A percentile compares a stretch with the other conserved stretches of the same genome.
These are phyloP conservation scores for Apostichopus leukothele DNA, from an alignment of 53 echinoderm and acorn worm genomes.

Conservation along the genomic window DNA sequence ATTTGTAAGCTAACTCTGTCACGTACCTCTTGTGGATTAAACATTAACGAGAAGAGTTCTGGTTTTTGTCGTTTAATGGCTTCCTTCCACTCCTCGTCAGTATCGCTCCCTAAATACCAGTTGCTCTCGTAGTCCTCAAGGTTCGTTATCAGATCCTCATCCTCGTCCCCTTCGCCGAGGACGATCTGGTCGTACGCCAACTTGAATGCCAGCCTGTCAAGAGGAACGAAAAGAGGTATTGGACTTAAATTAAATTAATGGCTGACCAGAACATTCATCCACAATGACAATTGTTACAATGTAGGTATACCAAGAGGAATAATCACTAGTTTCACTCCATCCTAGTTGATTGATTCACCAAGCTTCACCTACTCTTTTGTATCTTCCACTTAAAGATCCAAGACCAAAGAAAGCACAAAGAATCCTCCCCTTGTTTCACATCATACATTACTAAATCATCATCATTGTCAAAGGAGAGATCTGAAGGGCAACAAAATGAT, in stretches of 20 bases:
- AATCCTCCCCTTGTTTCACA: too few relatives aligned
- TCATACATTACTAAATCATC: too few relatives aligned
- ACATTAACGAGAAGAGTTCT: conserved; percentile 83
- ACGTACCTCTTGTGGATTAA: conserved; percentile 70
- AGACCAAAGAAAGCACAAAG: too few relatives aligned
- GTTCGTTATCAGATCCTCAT: conserved; percentile 77
- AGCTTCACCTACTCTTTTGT: too few relatives aligned
- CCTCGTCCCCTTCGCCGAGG: conserved; percentile 71
- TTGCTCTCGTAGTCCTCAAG: conserved; percentile 82
- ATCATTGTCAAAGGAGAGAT: too few relatives aligned
- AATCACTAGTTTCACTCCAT: too few relatives aligned
- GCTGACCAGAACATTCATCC: background rate
- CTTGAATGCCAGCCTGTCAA: conserved; percentile 85
- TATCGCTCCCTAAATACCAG: conserved; percentile 85
- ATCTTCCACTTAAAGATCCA: too few relatives aligned
- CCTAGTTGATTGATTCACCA: too few relatives aligned
- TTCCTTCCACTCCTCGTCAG: conserved; percentile 67
- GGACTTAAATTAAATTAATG: background rate
- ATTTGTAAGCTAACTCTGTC: background rate
- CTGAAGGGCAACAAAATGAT: too few relatives aligned
- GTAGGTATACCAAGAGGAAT: too few relatives aligned
- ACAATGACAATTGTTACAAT: background rate
- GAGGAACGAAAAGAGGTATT: background rate
- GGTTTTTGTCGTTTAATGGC: conserved; percentile 65
- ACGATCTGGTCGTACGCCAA: conserved; percentile 90